These are phyloP conservation scores for Plutella xylostella DNA, from an alignment of 2,888 invertebrate genomes.

Conservation along the genomic window DNA sequence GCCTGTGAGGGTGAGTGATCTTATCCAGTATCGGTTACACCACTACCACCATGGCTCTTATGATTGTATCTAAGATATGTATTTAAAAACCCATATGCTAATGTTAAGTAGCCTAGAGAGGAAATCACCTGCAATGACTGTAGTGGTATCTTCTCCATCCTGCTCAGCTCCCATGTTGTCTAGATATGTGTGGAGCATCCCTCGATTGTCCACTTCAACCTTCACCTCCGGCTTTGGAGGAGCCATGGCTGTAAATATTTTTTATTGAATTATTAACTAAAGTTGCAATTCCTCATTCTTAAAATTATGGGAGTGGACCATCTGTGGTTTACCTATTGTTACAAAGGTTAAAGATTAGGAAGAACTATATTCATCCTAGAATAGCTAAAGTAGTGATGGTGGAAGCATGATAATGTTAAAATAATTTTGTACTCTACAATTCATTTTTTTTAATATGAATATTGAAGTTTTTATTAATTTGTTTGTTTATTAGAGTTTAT, in stretches of 20 bases:
- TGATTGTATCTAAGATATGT: background rate
- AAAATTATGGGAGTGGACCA: background rate
- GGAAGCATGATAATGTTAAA: background rate
- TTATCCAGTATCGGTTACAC: background rate
- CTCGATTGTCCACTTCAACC: slow-evolving; percentile 50
- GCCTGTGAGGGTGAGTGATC: background rate
- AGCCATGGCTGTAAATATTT: slow-evolving; percentile 31
- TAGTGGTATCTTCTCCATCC: slow-evolving; percentile 61
- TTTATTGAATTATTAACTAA: background rate
- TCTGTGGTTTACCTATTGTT: background rate
- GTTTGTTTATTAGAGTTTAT: too few relatives aligned
- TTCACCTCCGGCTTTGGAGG: slow-evolving; percentile 40
- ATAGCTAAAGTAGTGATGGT: background rate
- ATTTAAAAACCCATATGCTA: background rate
- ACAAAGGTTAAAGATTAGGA: background rate
- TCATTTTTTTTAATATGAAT: too few relatives aligned
- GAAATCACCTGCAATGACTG: slow-evolving; percentile 48
- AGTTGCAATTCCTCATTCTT: background rate
- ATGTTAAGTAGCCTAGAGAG: background rate
- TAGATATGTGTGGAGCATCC: slow-evolving; percentile 83
- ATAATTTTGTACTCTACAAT: background rate
- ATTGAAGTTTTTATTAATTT: too few relatives aligned
- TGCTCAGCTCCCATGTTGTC: slow-evolving; percentile 87
- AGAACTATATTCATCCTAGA: background rate
- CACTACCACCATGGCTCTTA: background rate